These are phyloP conservation scores for Chrysolina oricalcia DNA, from an alignment of 2,888 invertebrate species.

Conservation along the genomic window DNA sequence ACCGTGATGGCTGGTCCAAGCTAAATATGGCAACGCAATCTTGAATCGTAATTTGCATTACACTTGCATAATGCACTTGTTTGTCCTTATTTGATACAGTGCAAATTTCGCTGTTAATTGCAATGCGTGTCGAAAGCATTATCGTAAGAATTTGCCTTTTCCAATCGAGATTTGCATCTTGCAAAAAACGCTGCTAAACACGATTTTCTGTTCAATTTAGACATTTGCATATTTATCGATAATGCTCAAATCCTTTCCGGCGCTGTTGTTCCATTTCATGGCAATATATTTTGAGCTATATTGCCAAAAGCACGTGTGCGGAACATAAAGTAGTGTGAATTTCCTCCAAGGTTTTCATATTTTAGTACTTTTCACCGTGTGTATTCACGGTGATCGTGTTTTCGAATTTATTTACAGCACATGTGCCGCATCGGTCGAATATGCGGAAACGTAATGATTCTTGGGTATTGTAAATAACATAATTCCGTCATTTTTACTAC, in stretches of 20 bases:
- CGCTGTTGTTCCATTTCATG: conserved; percentile 32
- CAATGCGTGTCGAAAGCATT: no score
- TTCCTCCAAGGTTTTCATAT: conserved; percentile 65
- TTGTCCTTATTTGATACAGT: no score
- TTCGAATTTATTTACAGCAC: conserved; percentile 50
- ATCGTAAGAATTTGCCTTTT: background rate
- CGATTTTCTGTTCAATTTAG: background rate
- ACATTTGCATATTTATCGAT: conserved; percentile 15
- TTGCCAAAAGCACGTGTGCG: conserved; percentile 61
- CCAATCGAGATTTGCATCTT: background rate
- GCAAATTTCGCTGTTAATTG: no score
- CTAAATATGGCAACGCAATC: no score
- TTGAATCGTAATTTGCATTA: no score
- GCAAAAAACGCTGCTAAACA: background rate
- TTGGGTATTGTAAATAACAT: conserved; percentile 4
- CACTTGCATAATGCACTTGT: no score
- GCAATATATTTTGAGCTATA: conserved; percentile 52
- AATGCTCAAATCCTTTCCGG: conserved; percentile 30
- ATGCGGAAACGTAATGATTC: background rate
- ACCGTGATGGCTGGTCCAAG: no score
- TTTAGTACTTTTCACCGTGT: conserved; percentile 62
- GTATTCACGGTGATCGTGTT: conserved; percentile 62
- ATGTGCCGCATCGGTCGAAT: conserved; percentile 15
- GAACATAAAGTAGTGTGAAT: conserved; percentile 63
- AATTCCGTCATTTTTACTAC: background rate